Base-by-base conservation (phyloP, 2,888 invertebrate species). In the Theretra japonica region DNA sequence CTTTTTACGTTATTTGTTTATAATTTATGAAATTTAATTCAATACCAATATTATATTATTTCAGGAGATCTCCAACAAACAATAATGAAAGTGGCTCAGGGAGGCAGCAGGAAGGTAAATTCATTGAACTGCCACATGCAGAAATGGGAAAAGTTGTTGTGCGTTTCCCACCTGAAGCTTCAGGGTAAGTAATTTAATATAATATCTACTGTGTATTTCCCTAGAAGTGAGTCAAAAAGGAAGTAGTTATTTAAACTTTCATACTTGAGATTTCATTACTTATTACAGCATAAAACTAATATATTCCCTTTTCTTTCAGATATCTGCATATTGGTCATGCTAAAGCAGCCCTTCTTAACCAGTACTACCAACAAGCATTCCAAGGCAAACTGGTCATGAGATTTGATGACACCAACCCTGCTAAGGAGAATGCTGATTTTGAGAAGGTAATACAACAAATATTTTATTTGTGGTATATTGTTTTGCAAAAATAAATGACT, bases 371-470 rank as follows among this genome's bases (percentile, higher is more conserved):
- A 78, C 96, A 97, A 82, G 95, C 96, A 1, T 99, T 99, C 90
- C 94, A 99, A 83, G 99, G 99, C 0, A 97, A 97, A 86, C 95
- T 99, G 0, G 97, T 99, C 75, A 98, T 99, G 99, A 96, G 99
- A 77, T 99, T 99, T 89, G 99, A 99, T 92, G 99, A 99, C 88
- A 99, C 99, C 6, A 99, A 99, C 93, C 99, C 99, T 5, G 99
- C 99, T 19, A 99, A 99, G 88, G 99, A 99, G 87, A 98, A 98
- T 82, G 97, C 97, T 0, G 98, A 99, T 79, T 99, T 99, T 93
- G 99, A 99, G 88, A 96, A 99, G 95, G 99, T 98, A 83, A 19
- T 25, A 30, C 25, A 56, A 48, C 4, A 68, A 23, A 69, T 41
- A 65, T 33, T 28, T 70, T 25, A 50, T 50, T 19, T 19, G 15